Base-by-base conservation (phyloP, 1,140 invertebrate genomes). In the Camponotus vicinus region DNA sequence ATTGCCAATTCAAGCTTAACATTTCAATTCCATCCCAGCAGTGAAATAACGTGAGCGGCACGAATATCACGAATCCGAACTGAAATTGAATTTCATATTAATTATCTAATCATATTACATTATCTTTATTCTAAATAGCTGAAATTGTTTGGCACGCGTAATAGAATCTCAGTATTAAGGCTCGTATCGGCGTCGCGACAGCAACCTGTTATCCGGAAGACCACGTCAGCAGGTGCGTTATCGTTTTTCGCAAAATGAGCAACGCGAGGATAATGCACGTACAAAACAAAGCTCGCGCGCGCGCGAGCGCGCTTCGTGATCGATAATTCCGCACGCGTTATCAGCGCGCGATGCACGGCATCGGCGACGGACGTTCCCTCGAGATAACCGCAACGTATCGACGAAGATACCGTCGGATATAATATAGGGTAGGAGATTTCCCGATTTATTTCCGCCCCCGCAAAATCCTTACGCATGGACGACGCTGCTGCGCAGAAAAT, bases 131-230 rank as follows among this genome's bases (percentile, higher is more conserved):
- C 5, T 11, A 18, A 61, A 27, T 57, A 4, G 27, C 34, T 8
- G 21, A 15, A 32, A 13, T n/a, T 57, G 42, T 32, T n/a, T 21
- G 34, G 37, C 37, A 13, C 9, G 21, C 45, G 7, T 42, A 21
- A 40, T 3, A n/a, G 15, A n/a, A 13, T 3, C 13, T 18, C 34
- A 21, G 6, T 13, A 6, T 61, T 59, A 2, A 34, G 18, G 3
- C 27, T 27, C 27, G 57, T 18, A 21, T 11, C 5, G 18, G 37
- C 75, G 70, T 86, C 71, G 83, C 90, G 88, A 86, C 92, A 92
- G 93, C 93, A 94, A 94, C 93, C 92, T 94, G 94, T 94, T 95
- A 94, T 94, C 88, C 45, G 18, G 32, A 6, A 45, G 59, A 59
- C 18, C 40, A 78, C 18, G 59, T n/a, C 57, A 49, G 66, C 55